Evolutionary conservation across 2,113 vertebrate genomes (phyloP).

Genomic region (Camelus bactrianus): DNA sequence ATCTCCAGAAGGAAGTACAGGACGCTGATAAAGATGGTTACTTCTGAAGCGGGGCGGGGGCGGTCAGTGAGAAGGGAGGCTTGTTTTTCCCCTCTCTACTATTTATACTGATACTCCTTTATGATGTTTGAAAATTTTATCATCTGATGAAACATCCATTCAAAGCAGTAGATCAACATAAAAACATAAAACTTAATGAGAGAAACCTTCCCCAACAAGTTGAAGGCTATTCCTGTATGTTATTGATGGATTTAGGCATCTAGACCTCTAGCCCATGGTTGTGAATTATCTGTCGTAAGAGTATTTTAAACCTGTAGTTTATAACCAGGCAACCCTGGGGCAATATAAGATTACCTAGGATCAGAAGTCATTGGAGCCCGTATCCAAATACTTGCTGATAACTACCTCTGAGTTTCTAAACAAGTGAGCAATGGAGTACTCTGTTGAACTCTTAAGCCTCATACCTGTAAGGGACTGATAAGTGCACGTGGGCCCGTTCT

Average conservation of each 20-base stretch:
- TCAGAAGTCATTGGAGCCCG: slow-evolving; percentile 56
- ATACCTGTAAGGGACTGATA: slow-evolving; percentile 68
- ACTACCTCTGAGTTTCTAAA: slow-evolving; percentile 22
- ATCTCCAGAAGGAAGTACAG: neutral
- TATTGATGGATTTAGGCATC: slow-evolving; percentile 18
- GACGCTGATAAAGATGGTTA: neutral
- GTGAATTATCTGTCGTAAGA: slow-evolving; percentile 40
- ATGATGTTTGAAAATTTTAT: slow-evolving; percentile 46
- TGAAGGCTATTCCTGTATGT: slow-evolving; percentile 7
- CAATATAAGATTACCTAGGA: slow-evolving; percentile 50
- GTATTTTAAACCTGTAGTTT: slow-evolving; percentile 41
- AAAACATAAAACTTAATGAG: slow-evolving; percentile 54
- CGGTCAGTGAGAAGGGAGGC: neutral
- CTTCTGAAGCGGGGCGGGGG: neutral
- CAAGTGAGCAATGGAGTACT: neutral
- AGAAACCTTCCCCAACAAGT: neutral
- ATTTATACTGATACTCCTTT: neutral
- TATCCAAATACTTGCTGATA: slow-evolving; percentile 61
- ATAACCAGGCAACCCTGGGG: slow-evolving; percentile 52
- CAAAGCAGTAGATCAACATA: neutral
- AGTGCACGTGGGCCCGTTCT: slow-evolving; percentile 50
- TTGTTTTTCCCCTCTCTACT: neutral
- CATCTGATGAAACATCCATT: neutral
- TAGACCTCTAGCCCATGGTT: neutral
- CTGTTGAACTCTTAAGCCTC: neutral